These are phyloP conservation scores for Pseudomyrmex pallidus DNA, from an alignment of 1,140 invertebrate genomes.

Conservation along the genomic window DNA sequence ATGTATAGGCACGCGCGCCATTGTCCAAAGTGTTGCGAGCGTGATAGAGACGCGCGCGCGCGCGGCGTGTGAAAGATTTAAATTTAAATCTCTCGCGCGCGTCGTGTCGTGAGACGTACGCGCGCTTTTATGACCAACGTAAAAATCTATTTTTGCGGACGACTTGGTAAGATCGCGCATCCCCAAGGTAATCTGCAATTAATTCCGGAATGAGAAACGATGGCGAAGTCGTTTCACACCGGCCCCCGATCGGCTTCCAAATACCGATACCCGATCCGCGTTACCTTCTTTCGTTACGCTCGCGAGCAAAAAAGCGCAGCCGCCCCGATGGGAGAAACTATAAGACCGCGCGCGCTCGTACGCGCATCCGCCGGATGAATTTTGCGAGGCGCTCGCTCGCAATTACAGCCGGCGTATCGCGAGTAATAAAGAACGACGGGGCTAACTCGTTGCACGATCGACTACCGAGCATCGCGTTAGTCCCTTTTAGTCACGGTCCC, in stretches of 20 bases:
- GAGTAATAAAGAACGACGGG: slow-evolving; percentile 73
- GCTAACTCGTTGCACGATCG: slow-evolving; percentile 72
- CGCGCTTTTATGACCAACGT: neutral
- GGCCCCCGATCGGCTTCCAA: slow-evolving; percentile 68
- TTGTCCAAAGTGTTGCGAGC: neutral
- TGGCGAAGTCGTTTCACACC: slow-evolving; percentile 62
- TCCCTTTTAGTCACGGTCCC: slow-evolving; percentile 72
- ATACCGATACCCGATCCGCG: slow-evolving; percentile 70
- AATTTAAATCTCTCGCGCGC: neutral
- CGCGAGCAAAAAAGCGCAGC: slow-evolving; percentile 50
- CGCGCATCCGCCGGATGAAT: slow-evolving; percentile 50
- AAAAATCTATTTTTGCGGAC: slow-evolving; percentile 33
- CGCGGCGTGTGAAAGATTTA: neutral
- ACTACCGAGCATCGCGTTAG: slow-evolving; percentile 73
- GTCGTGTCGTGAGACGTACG: neutral
- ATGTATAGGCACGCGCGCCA: neutral
- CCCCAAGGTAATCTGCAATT: slow-evolving; percentile 60
- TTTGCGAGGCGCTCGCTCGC: slow-evolving; percentile 67
- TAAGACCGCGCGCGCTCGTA: slow-evolving; percentile 21
- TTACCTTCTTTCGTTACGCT: slow-evolving; percentile 71
- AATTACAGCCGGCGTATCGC: slow-evolving; percentile 67
- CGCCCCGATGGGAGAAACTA: slow-evolving; percentile 26
- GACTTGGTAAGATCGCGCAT: slow-evolving; percentile 26
- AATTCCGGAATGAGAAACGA: slow-evolving; percentile 66
- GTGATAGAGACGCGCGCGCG: neutral